Evolutionary conservation across 2,113 vertebrate genomes (phyloP).

Genomic region (Hemiprocne comata): DNA sequence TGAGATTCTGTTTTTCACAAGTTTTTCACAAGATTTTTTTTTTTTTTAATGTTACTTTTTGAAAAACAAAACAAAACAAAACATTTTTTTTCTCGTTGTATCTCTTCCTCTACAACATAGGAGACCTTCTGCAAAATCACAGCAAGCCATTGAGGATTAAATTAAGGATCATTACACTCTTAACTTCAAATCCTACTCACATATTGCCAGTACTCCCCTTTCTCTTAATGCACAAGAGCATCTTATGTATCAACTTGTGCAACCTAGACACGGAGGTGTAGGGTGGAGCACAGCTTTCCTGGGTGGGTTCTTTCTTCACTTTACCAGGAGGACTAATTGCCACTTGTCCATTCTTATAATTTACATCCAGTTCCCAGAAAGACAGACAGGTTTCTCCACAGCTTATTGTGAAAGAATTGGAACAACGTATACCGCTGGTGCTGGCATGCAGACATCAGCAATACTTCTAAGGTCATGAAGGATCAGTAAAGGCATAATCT

Average conservation of each 20-base stretch:
- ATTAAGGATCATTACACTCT: neutral
- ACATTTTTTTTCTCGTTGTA: neutral
- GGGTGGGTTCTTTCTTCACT: neutral
- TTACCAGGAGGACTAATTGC: neutral
- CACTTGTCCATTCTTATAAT: neutral
- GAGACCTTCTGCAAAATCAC: neutral
- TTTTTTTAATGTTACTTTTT: neutral
- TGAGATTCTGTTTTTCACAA: neutral
- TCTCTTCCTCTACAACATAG: neutral
- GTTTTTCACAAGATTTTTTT: neutral
- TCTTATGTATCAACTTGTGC: neutral
- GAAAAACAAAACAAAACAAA: neutral
- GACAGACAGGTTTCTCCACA: neutral
- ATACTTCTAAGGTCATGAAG: neutral
- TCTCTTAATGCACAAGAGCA: neutral
- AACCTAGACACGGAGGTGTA: neutral
- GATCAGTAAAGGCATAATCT: neutral
- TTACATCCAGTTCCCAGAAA: neutral
- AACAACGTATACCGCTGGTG: neutral
- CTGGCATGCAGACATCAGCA: neutral
- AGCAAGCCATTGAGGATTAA: neutral
- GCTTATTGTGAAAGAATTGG: neutral
- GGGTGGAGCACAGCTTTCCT: neutral
- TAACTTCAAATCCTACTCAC: neutral
- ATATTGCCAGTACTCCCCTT: neutral